phyloP scores from a whole-genome alignment of 2,888 invertebrate genomes.

The Oxycera nigricornis region DNA sequence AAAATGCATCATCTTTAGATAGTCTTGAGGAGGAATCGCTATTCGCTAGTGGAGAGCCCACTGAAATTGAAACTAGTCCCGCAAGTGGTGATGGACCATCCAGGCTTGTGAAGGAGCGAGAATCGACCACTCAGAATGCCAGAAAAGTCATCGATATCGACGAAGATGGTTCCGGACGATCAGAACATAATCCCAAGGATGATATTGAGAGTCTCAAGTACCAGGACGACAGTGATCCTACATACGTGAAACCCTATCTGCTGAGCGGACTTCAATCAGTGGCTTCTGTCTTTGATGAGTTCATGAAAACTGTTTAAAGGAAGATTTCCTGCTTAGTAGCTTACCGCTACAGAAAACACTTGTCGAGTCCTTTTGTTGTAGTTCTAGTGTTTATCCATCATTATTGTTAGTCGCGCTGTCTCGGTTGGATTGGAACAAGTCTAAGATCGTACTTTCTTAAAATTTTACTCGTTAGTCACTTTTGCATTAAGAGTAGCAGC shows the following conservation, averaged over 20 bases:
- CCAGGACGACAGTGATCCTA: constrained; percentile 49
- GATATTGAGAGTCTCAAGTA: constrained; percentile 58
- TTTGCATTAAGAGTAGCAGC: too few species aligned
- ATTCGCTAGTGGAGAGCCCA: constrained; percentile 46
- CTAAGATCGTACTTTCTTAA: too few species aligned
- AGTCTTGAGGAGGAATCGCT: constrained; percentile 36
- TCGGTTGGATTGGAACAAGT: too few species aligned
- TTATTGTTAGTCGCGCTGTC: too few species aligned
- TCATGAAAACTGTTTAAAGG: background rate
- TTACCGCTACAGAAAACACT: background rate
- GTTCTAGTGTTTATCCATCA: background rate
- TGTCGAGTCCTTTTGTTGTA: background rate
- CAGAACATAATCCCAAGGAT: constrained; percentile 54
- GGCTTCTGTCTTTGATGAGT: background rate
- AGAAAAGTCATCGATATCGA: constrained; percentile 48
- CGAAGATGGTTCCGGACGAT: constrained; percentile 51
- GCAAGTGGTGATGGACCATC: constrained; percentile 47
- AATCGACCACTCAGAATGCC: constrained; percentile 55
- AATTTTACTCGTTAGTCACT: too few species aligned
- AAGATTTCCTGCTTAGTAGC: background rate
- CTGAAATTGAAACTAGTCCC: constrained; percentile 49
- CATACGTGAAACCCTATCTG: background rate
- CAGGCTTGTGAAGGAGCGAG: constrained; percentile 47
- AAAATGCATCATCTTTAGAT: constrained; percentile 37
- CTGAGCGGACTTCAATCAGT: background rate